Evolutionary conservation across 1,140 invertebrate species (phyloP).

Genomic region (Capitella teleta): DNA sequence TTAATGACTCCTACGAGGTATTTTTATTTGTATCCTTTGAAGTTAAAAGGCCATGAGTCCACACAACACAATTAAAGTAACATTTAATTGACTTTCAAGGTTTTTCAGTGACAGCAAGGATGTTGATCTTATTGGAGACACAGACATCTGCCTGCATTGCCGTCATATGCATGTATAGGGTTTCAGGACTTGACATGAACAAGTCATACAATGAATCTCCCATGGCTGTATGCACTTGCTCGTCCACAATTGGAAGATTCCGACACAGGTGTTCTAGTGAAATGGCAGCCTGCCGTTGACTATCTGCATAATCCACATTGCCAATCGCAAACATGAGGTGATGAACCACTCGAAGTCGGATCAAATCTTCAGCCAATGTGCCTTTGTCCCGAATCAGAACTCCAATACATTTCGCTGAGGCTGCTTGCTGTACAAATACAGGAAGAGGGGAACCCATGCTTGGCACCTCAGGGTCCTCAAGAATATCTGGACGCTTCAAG

Average conservation of each 20-base stretch:
- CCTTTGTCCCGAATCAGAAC: constrained; percentile 11
- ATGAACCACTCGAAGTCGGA: constrained; percentile 23
- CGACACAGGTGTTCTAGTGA: constrained; percentile 38
- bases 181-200: too few relatives aligned
- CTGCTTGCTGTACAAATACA: constrained; percentile 40
- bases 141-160: too few relatives aligned
- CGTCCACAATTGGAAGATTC: constrained; percentile 38
- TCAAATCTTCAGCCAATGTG: not conserved
- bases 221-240: constrained; percentile 39
- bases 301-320: constrained; percentile 39
- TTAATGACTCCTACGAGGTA: too few relatives aligned
- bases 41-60: too few relatives aligned
- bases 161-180: too few relatives aligned
- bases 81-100: too few relatives aligned
- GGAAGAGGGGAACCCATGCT: constrained; percentile 32
- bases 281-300: constrained; percentile 39
- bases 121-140: too few relatives aligned
- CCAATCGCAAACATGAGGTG: constrained; percentile 39
- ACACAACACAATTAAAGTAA: too few relatives aligned
- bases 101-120: too few relatives aligned
- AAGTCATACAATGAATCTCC: too few relatives aligned
- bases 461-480: constrained; percentile 26
- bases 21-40: too few relatives aligned
- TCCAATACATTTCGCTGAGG: constrained; percentile 40
- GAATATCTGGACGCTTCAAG: constrained; percentile 11